Percentiles rank a stretch among this genome's conserved stretches.
Evolutionary conservation across 2,113 vertebrate genomes (phyloP).

Genomic region (Cyphomyrus plagiostoma): DNA sequence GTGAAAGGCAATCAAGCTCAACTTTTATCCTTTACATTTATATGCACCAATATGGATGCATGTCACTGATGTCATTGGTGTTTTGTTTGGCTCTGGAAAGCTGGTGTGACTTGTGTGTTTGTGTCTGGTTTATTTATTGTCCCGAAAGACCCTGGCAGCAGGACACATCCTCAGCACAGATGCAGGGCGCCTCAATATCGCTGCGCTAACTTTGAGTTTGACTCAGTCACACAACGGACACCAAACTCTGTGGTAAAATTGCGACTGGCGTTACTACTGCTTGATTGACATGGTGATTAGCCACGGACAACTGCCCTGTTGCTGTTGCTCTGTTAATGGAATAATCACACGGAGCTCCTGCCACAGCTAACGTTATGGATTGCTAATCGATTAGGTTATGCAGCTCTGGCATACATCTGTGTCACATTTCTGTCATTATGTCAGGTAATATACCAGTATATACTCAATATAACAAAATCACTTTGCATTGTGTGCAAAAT

Average conservation of each 20-base stretch:
- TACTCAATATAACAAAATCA: background rate
- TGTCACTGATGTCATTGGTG: background rate
- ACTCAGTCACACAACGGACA: background rate
- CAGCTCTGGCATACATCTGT: background rate
- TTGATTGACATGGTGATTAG: background rate
- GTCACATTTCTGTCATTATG: background rate
- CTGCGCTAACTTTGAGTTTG: background rate
- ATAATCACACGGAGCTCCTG: background rate
- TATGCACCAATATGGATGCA: background rate
- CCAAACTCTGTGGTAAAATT: background rate
- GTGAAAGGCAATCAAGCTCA: background rate
- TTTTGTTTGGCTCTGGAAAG: background rate
- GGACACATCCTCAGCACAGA: background rate
- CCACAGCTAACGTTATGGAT: background rate
- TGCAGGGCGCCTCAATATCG: background rate
- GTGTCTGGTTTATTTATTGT: background rate
- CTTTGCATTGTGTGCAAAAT: background rate
- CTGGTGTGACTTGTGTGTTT: background rate
- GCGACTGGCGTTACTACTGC: background rate
- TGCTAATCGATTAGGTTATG: background rate
- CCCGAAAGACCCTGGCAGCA: background rate
- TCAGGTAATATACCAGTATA: background rate
- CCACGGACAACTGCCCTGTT: background rate
- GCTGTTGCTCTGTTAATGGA: background rate
- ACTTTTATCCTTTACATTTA: background rate